These are phyloP conservation scores for Spatulosminthurus flaviceps DNA, from an alignment of 2,888 invertebrate genomes.

Conservation along the genomic window DNA sequence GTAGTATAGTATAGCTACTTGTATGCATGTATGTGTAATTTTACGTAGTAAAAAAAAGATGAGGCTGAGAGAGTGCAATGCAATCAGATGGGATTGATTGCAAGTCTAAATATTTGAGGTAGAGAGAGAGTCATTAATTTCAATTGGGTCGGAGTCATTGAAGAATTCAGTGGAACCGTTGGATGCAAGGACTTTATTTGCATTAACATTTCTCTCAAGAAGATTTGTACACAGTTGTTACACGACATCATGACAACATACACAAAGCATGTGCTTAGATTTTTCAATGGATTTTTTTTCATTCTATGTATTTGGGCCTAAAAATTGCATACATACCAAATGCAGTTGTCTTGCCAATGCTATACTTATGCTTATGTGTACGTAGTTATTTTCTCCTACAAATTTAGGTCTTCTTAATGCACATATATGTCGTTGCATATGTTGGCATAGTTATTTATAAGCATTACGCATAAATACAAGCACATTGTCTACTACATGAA, in stretches of 20 bases:
- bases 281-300: slow-evolving; percentile 4
- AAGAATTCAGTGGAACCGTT: slow-evolving; percentile 18
- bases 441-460: too few species aligned
- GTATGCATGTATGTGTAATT: too few species aligned
- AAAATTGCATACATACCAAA: background rate
- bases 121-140: slow-evolving; percentile 28
- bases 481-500: background rate
- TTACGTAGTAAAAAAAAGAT: background rate
- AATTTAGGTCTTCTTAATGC: too few species aligned
- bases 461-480: background rate
- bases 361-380: too few species aligned
- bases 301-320: background rate
- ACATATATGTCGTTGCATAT: too few species aligned
- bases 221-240: background rate
- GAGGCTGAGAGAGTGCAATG: background rate
- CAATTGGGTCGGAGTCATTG: slow-evolving; percentile 27
- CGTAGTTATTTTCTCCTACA: too few species aligned
- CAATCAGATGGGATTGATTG: slow-evolving; percentile 23
- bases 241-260: background rate
- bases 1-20: too few species aligned
- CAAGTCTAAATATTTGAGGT: slow-evolving; percentile 27
- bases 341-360: background rate
- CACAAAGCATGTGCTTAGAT: slow-evolving; percentile 13
- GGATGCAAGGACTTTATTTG: slow-evolving; percentile 20
- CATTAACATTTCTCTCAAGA: background rate